Conservation (phyloP, 1,140 invertebrate species). For the Magallana gigas region DNA sequence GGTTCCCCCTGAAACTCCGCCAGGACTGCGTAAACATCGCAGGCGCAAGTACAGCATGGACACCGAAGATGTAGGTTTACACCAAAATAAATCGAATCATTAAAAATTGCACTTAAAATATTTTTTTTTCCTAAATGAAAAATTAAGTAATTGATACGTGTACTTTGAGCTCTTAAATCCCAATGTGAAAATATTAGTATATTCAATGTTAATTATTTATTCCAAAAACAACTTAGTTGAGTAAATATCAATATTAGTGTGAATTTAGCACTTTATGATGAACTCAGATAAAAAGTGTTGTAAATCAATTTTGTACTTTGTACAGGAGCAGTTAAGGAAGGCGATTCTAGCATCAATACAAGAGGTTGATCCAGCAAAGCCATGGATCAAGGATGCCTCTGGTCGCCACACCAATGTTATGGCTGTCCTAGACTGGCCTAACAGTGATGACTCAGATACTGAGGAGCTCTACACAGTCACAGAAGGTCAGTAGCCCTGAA, state of each 20-base stretch:
- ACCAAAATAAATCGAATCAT: no score
- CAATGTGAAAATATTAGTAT: no score
- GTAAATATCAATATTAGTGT: no score
- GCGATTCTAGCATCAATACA: slow-evolving; percentile 81
- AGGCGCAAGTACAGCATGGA: slow-evolving; percentile 73
- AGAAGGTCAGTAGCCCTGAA: neutral
- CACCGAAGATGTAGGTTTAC: slow-evolving; percentile 71
- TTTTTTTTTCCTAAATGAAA: no score
- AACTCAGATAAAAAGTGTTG: no score
- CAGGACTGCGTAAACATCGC: slow-evolving; percentile 79
- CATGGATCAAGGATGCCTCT: slow-evolving; percentile 82
- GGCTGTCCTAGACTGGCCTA: slow-evolving; percentile 84
- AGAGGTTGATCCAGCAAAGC: slow-evolving; percentile 81
- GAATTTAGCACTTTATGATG: no score
- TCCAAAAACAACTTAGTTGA: no score
- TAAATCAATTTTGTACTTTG: neutral
- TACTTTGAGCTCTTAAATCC: no score
- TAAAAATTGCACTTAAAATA: no score
- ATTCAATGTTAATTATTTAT: no score
- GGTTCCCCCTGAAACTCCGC: slow-evolving; percentile 85
- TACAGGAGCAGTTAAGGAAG: slow-evolving; percentile 78
- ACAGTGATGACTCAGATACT: slow-evolving; percentile 81
- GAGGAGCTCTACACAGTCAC: slow-evolving; percentile 50
- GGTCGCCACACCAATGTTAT: slow-evolving; percentile 82
- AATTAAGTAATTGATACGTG: no score